Percentiles rank a stretch among this genome's conserved stretches.
phyloP scores from a whole-genome alignment of 2,113 vertebrate genomes.

The Plecotus auritus region DNA sequence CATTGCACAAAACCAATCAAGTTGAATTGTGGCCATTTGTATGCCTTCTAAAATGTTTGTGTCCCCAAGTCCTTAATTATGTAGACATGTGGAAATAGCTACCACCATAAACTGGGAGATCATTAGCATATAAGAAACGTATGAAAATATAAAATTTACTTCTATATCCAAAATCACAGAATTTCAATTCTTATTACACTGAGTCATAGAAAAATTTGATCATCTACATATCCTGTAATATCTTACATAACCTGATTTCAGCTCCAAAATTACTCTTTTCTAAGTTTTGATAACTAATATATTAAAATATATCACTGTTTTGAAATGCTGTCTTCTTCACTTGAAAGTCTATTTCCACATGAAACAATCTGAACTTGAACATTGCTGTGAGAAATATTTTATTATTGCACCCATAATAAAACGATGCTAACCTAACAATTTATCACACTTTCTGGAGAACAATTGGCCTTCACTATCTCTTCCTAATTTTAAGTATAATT shows the following conservation, averaged over 20 bases:
- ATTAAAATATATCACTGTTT: background rate
- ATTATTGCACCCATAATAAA: background rate
- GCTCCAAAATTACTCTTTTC: background rate
- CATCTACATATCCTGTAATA: background rate
- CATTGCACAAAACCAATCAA: background rate
- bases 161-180: background rate
- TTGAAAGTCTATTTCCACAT: background rate
- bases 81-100: background rate
- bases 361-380: background rate
- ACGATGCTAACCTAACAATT: background rate
- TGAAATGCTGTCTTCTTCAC: background rate
- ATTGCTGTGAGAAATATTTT: background rate
- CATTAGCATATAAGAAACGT: background rate
- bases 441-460: background rate
- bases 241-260: background rate
- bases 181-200: background rate
- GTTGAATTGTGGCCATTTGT: background rate
- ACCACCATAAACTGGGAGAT: background rate
- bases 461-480: background rate
- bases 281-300: background rate
- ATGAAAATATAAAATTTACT: background rate
- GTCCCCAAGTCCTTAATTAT: background rate
- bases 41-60: background rate
- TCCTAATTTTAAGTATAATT: slow-evolving; percentile 10
- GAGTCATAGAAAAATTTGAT: background rate